phyloP scores from a whole-genome alignment of 2,113 vertebrate species.

The Dendrocopos noguchii region DNA sequence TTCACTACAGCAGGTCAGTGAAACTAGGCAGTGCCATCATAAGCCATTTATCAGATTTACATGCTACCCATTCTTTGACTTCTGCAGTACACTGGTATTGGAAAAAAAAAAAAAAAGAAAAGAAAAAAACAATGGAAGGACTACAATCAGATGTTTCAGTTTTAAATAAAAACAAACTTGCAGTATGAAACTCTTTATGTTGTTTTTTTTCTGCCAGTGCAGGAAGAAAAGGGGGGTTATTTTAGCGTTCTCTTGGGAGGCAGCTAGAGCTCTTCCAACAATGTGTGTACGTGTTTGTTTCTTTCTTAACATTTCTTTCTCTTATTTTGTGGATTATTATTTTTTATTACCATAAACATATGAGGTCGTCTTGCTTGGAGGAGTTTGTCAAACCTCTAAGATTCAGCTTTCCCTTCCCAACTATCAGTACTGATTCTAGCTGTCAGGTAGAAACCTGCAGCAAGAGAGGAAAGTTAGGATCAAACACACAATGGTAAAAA shows the following conservation, averaged over 20 bases:
- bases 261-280: conserved; percentile 20
- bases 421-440: conserved; percentile 38
- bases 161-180: conserved; percentile 22
- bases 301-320: neutral
- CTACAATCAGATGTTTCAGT: neutral
- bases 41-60: neutral
- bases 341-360: conserved; percentile 2
- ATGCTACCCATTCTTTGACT: neutral
- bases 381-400: conserved; percentile 50
- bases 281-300: conserved; percentile 25
- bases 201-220: neutral
- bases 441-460: conserved; percentile 61
- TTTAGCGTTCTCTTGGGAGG: conserved; percentile 40
- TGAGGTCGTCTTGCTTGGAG: conserved; percentile 46
- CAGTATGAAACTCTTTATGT: neutral
- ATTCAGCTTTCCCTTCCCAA: conserved; percentile 25
- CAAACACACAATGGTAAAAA: conserved; percentile 49
- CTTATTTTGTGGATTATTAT: neutral
- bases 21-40: neutral
- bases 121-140: neutral
- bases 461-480: conserved; percentile 58
- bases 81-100: neutral
- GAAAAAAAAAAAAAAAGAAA: neutral
- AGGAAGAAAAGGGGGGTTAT: neutral
- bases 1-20: neutral